Base-by-base conservation (phyloP, 2,888 invertebrate genomes). In the Podabrus alpinus region DNA sequence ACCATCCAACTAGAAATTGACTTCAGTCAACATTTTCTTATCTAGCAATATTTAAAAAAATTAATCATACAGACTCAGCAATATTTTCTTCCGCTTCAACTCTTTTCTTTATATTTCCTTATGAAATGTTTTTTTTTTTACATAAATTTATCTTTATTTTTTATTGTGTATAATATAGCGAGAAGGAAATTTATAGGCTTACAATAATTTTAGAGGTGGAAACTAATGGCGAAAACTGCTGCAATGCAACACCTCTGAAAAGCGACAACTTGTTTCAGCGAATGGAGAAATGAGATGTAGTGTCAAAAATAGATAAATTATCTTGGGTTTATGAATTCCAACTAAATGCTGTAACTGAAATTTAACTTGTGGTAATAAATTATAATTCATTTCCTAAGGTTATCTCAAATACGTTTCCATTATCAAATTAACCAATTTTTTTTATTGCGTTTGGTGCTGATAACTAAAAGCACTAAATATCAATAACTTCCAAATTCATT, bases 231-330 rank as follows among this genome's bases (percentile, higher is more conserved):
- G 25, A 66, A 71, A 17, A 5, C 45, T 24, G n/a, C 45, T 15
- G 15, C 61, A 72, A 61, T 67, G 59, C 66, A 66, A 72, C 59
- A 71, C 19, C 66, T 59, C 15, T 71, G 59, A 24, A 45, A 66
- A 66, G 66, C 67, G 68, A 68, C 68, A 72, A 72, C 61, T 29
- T 61, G 29, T 72, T 72, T 25, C 72, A 66, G 71, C 59, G 17
- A 71, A 72, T 68, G 67, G 71, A 59, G 60, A 67, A 60, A 17
- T 29, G 72, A 72, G 72, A 61, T 72, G 59, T 21, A 15, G 45
- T 69, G 69, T 62, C 69, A 62, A 69, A 69, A 62, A 29, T 25
- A 66, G 71, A 71, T 59, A 66, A 59, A 24, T 66, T 66, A 69
- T 59, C 61, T 62, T 29, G 16, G 11, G 25, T 62, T 69, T 69